A percentile compares a stretch with the other conserved stretches of the same genome.
phyloP scores from a whole-genome alignment of 2,888 invertebrate genomes.

The Bombylius major region DNA sequence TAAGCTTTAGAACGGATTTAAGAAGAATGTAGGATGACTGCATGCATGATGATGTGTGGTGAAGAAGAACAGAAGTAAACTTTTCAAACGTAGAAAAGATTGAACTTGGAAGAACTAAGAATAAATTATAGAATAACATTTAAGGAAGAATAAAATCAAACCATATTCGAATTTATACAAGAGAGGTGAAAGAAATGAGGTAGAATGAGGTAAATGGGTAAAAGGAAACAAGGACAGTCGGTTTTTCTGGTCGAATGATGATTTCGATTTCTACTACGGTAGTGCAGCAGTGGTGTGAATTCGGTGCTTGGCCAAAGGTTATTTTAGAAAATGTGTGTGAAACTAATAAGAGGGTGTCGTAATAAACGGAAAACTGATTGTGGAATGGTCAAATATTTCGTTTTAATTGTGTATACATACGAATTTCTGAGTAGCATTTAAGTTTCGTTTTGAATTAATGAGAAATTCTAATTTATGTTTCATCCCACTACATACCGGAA shows the following conservation, averaged over 20 bases:
- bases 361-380: constrained; percentile 14
- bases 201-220: not conserved
- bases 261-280: not conserved
- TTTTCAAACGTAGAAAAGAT: not conserved
- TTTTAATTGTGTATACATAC: constrained; percentile 5
- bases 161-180: too few species aligned
- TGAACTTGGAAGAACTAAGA: not conserved
- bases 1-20: not conserved
- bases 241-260: constrained; percentile 6
- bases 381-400: constrained; percentile 12
- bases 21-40: not conserved
- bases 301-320: too few species aligned
- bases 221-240: too few species aligned
- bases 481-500: constrained; percentile 5
- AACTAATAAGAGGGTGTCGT: constrained; percentile 15
- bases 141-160: too few species aligned
- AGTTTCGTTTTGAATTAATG: constrained; percentile 14
- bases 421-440: constrained; percentile 15
- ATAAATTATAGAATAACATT: not conserved
- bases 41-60: not conserved
- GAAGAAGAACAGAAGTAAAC: not conserved
- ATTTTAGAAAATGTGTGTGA: constrained; percentile 3
- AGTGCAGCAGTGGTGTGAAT: too few species aligned
- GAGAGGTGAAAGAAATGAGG: not conserved
- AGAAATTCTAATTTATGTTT: constrained; percentile 16